Percentiles rank a stretch among this genome's conserved stretches.
Evolutionary conservation across 1,140 invertebrate genomes (phyloP).

Genomic region (Oryctes rhinoceros): DNA sequence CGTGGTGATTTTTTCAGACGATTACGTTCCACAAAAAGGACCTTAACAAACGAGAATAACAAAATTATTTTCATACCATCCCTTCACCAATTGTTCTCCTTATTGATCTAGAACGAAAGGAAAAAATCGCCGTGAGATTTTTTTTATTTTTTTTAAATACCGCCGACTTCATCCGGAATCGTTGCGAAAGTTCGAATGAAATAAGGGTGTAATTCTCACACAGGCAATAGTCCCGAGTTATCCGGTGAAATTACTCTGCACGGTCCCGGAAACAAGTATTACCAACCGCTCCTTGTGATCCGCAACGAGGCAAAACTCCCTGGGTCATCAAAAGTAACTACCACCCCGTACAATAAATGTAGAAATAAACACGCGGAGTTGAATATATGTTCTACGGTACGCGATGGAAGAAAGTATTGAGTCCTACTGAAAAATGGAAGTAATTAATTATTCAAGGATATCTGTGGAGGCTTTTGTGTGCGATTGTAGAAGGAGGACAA

Average conservation of each 20-base stretch:
- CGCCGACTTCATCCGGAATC: constrained; percentile 19
- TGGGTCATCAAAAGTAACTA: constrained; percentile 49
- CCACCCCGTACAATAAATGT: constrained; percentile 50
- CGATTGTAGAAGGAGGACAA: constrained; percentile 50
- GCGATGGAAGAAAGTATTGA: constrained; percentile 51
- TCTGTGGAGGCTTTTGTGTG: constrained; percentile 49
- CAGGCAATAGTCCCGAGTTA: constrained; percentile 54
- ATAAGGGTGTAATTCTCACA: constrained; percentile 54
- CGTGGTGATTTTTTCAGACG: background rate
- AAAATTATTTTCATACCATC: background rate
- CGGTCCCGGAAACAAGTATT: constrained; percentile 53
- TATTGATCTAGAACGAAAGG: background rate
- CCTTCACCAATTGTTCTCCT: background rate
- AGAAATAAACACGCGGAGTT: constrained; percentile 49
- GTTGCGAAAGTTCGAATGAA: constrained; percentile 46
- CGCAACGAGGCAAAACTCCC: constrained; percentile 42
- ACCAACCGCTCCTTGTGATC: constrained; percentile 48
- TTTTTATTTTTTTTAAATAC: constrained; percentile 32
- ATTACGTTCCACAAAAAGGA: background rate
- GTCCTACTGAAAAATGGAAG: constrained; percentile 50
- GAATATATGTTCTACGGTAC: constrained; percentile 48
- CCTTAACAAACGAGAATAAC: constrained; percentile 8
- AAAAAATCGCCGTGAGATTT: background rate
- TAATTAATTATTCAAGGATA: constrained; percentile 56
- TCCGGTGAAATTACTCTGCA: constrained; percentile 52